Base-by-base conservation (phyloP, 2,797 vertebrate genomes). In the Florisuga fusca region DNA sequence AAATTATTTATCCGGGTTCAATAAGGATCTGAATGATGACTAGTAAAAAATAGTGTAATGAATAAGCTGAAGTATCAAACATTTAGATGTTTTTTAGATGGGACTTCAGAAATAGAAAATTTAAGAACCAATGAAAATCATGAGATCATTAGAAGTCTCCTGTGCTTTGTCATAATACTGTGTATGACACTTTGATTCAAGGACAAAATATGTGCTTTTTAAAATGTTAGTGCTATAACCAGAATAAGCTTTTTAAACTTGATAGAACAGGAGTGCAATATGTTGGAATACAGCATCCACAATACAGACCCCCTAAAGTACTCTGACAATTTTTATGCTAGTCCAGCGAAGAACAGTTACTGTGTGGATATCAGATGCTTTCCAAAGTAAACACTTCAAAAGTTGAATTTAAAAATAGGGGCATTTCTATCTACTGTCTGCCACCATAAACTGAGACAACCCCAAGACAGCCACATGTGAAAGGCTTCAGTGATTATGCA, bases 341-440 rank as follows among this genome's bases (percentile, higher is more conserved):
- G 59, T 63, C 63, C 91, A 71, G 68, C 50, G 74, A 92, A 58
- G 86, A 90, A 62, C 66, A 81, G 77, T 58, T 62, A 31, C 72
- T 26, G 12, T 51, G 62, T 38, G 75, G 92, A 31, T 90, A 82
- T 1, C n/a, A 4, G 59, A 53, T 54, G 43, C 62, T 90, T 92
- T 88, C 80, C 90, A 90, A 55, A 89, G 74, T 67, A 93, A 83
- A 86, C 55, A 29, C 77, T 90, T 59, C 9, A 46, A 69, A 93
- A 89, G 25, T 2, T 69, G 38, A n/a, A 55, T 63, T 54, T 81
- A 82, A 89, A 89, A 88, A 66, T 22, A 93, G 84, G 90, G 63
- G 38, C 71, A 82, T 84, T 93, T 92, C 11, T 89, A 63, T 89
- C 77, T 89, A 82, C 27, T 73, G 26, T 26, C 58, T 84, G 69